Percentiles rank a stretch among this genome's conserved stretches.
These are phyloP conservation scores for Patella caerulea DNA, from an alignment of 2,888 invertebrate species.

Conservation along the genomic window DNA sequence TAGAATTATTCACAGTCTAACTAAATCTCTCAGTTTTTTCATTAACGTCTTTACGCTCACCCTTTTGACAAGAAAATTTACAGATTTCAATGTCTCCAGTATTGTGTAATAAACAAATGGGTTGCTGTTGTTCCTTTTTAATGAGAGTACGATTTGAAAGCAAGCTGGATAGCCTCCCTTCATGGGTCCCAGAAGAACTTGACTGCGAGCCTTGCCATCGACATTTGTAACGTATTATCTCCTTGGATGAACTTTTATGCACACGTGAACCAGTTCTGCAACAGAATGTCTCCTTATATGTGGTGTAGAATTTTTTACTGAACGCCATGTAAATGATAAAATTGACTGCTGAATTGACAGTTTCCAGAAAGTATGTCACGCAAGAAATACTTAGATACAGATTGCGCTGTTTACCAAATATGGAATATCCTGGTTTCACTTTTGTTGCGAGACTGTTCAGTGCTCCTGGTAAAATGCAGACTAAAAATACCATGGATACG, in stretches of 20 bases:
- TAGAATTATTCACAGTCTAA: too few species aligned
- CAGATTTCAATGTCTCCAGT: too few species aligned
- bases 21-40: too few species aligned
- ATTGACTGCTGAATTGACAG: conserved; percentile 60
- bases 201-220: not conserved
- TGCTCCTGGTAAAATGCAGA: conserved; percentile 62
- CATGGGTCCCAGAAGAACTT: not conserved
- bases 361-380: conserved; percentile 57
- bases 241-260: conserved; percentile 15
- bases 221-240: conserved; percentile 29
- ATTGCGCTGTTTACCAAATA: conserved; percentile 43
- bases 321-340: conserved; percentile 63
- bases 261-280: conserved; percentile 39
- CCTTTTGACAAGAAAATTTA: too few species aligned
- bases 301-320: conserved; percentile 52
- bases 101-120: too few species aligned
- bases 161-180: not conserved
- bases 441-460: conserved; percentile 55
- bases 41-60: too few species aligned
- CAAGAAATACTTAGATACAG: conserved; percentile 48
- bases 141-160: not conserved
- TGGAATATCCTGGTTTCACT: conserved; percentile 45
- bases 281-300: conserved; percentile 58
- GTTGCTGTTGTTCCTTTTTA: too few species aligned
- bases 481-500: conserved; percentile 56